phyloP scores from a whole-genome alignment of 2,113 vertebrate genomes.

The Crotalus viridis region DNA sequence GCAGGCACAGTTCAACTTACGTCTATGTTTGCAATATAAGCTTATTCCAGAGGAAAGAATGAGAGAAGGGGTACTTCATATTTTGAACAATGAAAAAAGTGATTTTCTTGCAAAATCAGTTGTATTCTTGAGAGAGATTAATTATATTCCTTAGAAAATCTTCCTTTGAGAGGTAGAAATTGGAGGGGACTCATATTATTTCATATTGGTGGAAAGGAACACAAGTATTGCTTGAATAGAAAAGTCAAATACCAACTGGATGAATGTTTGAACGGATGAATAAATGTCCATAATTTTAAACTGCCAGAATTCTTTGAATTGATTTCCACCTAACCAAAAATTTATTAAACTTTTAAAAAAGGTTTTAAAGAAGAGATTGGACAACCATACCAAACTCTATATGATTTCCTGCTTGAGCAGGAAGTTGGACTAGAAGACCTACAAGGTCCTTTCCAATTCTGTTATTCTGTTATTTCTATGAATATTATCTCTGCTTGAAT shows the following conservation, averaged over 20 bases:
- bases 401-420: background rate
- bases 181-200: background rate
- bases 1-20: background rate
- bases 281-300: conserved; percentile 11
- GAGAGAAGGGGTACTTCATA: no score
- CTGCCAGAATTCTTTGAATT: background rate
- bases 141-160: background rate
- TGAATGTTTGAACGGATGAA: background rate
- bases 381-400: background rate
- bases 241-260: background rate
- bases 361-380: background rate
- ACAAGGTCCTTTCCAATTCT: background rate
- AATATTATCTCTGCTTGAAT: conserved; percentile 27
- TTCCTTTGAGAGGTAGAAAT: background rate
- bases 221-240: background rate
- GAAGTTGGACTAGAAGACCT: background rate
- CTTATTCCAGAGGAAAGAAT: background rate
- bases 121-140: background rate
- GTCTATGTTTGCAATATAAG: background rate
- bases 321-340: conserved; percentile 33
- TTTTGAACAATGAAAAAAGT: background rate
- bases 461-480: conserved; percentile 6
- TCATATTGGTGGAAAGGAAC: background rate
- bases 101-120: background rate
- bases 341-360: background rate